Base-by-base conservation (phyloP, 2,888 invertebrate species). In the Bellardia pandia region DNA sequence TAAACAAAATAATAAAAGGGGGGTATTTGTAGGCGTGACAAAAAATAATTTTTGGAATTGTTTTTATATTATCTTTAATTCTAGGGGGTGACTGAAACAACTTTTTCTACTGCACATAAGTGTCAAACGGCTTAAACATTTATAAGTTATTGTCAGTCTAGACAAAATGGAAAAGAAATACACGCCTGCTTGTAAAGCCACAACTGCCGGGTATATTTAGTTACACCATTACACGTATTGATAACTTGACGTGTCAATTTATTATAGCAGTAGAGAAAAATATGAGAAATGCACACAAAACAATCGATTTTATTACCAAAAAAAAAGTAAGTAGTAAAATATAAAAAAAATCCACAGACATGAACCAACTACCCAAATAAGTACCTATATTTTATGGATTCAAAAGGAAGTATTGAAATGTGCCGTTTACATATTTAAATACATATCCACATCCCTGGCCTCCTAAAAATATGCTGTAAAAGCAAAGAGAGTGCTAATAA, bases 221-320 rank as follows among this genome's bases (percentile, higher is more conserved):
- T 4, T 51, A 8, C 23, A 48, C 16, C 40, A 16, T 51, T 72
- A 60, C 72, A 82, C 68, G 74, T 86, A 79, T 77, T 76, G 77
- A 74, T 81, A 80, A 68, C 72, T 77, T 82, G 86, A 86, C 80
- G 84, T 86, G 84, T 77, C 86, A 84, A 84, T 86, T 86, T 86
- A 77, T 86, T 77, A 80, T 56, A 6, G 9, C 42, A 42, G 16
- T n/a, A 45, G n/a, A 33, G 6, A 30, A 62, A 80, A 53, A 76
- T 66, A 51, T 3, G 6, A 45, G 9, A 75, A 72, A 40, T 72
- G 62, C 62, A 56, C 33, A 82, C 53, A 62, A 68, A 69, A 23
- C 45, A 64, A 66, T 64, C 71, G 76, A 58, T 58, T 71, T 75
- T 48, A 48, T 6, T n/a, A 76, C 14, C 5, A 66, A 66, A 66